Conservation (phyloP, 2,888 invertebrate genomes). For the Agrotis puta region DNA sequence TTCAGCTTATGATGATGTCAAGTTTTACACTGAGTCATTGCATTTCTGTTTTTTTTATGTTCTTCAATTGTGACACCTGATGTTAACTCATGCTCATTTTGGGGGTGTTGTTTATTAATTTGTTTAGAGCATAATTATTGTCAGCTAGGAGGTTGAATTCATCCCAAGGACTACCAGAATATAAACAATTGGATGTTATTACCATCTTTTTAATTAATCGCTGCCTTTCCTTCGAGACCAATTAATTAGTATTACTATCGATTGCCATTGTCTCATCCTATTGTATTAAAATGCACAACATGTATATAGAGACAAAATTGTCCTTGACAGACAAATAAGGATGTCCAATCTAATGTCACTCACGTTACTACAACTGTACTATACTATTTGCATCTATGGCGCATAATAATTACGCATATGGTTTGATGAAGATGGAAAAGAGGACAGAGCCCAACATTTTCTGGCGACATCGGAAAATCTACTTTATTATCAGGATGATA, state of each 20-base stretch:
- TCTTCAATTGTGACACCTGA: not conserved
- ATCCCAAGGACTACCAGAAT: too few species aligned
- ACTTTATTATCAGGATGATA: not conserved
- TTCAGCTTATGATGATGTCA: too few species aligned
- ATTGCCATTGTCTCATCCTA: not conserved
- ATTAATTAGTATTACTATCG: not conserved
- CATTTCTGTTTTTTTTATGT: constrained; percentile 1
- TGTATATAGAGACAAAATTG: constrained; percentile 12
- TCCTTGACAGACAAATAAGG: constrained; percentile 36
- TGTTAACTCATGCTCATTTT: not conserved
- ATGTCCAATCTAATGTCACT: constrained; percentile 32
- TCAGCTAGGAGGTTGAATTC: too few species aligned
- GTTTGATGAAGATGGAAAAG: not conserved
- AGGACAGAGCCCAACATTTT: not conserved
- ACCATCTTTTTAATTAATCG: too few species aligned
- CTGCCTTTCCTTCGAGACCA: too few species aligned
- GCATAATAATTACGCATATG: not conserved
- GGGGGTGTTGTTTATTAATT: not conserved
- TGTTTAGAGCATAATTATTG: not conserved
- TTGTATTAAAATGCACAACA: constrained; percentile 18
- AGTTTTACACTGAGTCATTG: not conserved
- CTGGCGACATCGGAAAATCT: not conserved
- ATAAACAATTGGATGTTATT: too few species aligned
- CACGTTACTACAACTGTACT: constrained; percentile 2
- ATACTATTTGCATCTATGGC: constrained; percentile 11